Percentiles rank a stretch among this genome's conserved stretches.
phyloP scores from a whole-genome alignment of 1,140 invertebrate species.

The Drosophila prosaltans region DNA sequence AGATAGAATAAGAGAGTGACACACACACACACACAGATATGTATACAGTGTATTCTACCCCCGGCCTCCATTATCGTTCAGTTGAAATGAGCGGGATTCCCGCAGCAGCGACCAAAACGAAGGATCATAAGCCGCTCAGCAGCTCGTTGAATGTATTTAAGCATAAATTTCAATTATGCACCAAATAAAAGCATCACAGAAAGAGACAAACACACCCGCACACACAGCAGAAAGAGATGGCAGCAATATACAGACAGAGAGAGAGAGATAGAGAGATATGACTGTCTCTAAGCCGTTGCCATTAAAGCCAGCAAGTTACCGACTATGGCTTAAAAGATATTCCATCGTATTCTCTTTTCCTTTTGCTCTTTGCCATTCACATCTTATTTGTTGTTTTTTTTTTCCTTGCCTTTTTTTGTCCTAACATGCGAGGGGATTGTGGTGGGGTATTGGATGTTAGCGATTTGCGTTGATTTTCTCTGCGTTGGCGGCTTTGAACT shows the following conservation, averaged over 20 bases:
- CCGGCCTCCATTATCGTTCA: not conserved
- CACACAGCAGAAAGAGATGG: not conserved
- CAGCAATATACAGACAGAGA: not conserved
- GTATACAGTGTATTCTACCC: too few relatives aligned
- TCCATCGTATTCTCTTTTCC: constrained; percentile 36
- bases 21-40: too few relatives aligned
- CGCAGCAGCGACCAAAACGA: constrained; percentile 23
- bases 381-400: constrained; percentile 21
- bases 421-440: not conserved
- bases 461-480: constrained; percentile 46
- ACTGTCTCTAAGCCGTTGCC: constrained; percentile 53
- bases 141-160: constrained; percentile 72
- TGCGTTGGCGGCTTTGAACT: constrained; percentile 19
- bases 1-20: not conserved
- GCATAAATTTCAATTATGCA: constrained; percentile 73
- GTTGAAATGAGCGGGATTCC: constrained; percentile 35
- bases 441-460: constrained; percentile 24
- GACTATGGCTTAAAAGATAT: constrained; percentile 63
- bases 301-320: constrained; percentile 67
- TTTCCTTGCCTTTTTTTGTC: not conserved
- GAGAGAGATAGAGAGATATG: not conserved
- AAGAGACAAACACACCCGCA: constrained; percentile 8
- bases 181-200: constrained; percentile 52
- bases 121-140: constrained; percentile 69
- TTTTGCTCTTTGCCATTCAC: constrained; percentile 15